Base-by-base conservation (phyloP, 1,140 invertebrate species). In the Drosophila rufa region DNA sequence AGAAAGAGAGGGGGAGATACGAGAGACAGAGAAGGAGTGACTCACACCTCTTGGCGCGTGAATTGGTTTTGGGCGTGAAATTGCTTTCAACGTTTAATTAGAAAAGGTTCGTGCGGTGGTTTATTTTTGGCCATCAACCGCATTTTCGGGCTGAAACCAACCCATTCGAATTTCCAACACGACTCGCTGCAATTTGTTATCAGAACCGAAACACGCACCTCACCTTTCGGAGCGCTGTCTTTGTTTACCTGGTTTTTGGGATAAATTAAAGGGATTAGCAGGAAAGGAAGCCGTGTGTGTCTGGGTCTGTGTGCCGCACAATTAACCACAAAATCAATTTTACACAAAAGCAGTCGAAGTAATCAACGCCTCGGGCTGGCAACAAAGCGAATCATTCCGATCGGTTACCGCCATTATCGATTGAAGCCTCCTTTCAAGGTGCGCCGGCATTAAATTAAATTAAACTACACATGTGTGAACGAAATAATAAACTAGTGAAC, bases 41-140 rank as follows among this genome's bases (percentile, higher is more conserved):
- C 36, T 7, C 30, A 38, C 61, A 55, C 60, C 25, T 59, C 57
- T 60, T 9, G 47, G 60, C 30, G 48, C 46, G 69, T 78, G 55
- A 56, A 59, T 75, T 50, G 67, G 60, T 62, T 50, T 55, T 70
- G 53, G 65, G 51, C 62, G 65, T 79, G 51, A 85, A 86, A 81
- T 79, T 82, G 48, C 69, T 79, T 56, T 59, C 62, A 71, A 62
- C 76, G 82, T 82, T 86, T 87, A 87, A 87, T 86, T 87, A 76
- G 76, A 69, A 86, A 80, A 80, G 67, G 53, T 83, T 68, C 81
- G 70, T 79, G 59, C 17, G 67, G 48, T 65, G 50, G 79, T 68
- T 67, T 70, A 82, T 79, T 86, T 82, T 73, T 73, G 56, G 77
- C 55, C 65, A 78, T 57, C 74, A 57, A 36, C 67, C 47, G 55